Conservation (phyloP, 2,888 invertebrate genomes). For the Hipparchia sbordonii region DNA sequence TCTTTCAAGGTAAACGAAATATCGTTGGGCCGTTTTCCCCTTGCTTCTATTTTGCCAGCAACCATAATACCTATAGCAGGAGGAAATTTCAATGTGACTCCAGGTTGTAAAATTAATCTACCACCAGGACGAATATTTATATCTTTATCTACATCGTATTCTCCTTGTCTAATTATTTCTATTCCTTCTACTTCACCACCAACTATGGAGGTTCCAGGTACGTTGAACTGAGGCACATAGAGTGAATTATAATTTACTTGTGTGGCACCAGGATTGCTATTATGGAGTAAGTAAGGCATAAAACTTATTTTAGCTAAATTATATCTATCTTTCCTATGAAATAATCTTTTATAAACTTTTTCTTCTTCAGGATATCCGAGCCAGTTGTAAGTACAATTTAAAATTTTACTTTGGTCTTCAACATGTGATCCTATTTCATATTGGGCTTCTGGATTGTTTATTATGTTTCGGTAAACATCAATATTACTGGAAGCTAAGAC, state of each 20-base stretch:
- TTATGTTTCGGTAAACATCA: constrained; percentile 93
- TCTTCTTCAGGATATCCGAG: constrained; percentile 90
- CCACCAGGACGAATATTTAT: constrained; percentile 98
- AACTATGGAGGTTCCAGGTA: constrained; percentile 86
- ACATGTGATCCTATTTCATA: constrained; percentile 98
- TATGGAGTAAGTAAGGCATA: constrained; percentile 94
- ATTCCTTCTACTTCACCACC: constrained; percentile 97
- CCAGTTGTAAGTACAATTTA: constrained; percentile 98
- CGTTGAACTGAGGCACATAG: constrained; percentile 90
- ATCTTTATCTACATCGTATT: constrained; percentile 96
- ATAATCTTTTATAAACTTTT: constrained; percentile 88
- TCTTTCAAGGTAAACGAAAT: constrained; percentile 91
- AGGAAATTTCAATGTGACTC: constrained; percentile 94
- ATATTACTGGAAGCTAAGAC: constrained; percentile 96
- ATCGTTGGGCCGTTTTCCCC: constrained; percentile 90
- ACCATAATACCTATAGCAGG: constrained; percentile 98
- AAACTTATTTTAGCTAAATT: constrained; percentile 96
- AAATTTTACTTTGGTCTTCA: constrained; percentile 94
- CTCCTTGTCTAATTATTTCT: constrained; percentile 90
- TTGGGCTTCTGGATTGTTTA: constrained; percentile 94
- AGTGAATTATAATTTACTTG: constrained; percentile 89
- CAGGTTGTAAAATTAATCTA: constrained; percentile 92
- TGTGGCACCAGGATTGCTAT: constrained; percentile 93
- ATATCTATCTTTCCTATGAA: constrained; percentile 95
- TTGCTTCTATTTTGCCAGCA: constrained; percentile 94